Evolutionary conservation across 2,888 invertebrate species (phyloP).

Genomic region (Caenorhabditis plicata): DNA sequence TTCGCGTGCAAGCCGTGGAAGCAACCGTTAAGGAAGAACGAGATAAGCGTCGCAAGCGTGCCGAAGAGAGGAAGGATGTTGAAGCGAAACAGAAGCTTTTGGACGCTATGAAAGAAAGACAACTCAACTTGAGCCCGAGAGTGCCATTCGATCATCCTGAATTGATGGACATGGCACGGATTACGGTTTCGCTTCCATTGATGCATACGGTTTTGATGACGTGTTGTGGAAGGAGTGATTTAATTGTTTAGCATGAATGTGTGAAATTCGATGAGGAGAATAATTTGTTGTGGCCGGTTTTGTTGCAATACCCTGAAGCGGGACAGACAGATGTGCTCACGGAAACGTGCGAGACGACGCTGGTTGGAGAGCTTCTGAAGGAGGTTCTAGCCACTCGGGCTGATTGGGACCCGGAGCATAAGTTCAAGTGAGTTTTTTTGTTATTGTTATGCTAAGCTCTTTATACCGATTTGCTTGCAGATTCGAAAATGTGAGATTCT

Average conservation of each 20-base stretch:
- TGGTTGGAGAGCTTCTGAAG: conserved; percentile 71
- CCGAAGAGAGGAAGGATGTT: conserved; percentile 65
- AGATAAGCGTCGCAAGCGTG: conserved; percentile 30
- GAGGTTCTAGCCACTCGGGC: conserved; percentile 70
- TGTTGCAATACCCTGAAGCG: conserved; percentile 60
- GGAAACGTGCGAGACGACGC: conserved; percentile 71
- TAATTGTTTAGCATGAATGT: conserved; percentile 38
- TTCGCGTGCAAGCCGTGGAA: conserved; percentile 32
- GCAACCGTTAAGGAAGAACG: conserved; percentile 34
- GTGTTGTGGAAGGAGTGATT: no score
- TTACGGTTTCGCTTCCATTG: conserved; percentile 46
- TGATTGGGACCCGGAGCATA: conserved; percentile 75
- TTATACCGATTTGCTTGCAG: no score
- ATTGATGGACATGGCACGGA: conserved; percentile 46
- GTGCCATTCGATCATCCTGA: conserved; percentile 45
- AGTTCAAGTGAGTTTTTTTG: conserved; percentile 69
- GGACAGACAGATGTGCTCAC: conserved; percentile 82
- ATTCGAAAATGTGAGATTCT: conserved; percentile 51
- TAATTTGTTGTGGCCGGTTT: conserved; percentile 62
- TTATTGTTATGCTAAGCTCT: no score
- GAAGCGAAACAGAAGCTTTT: conserved; percentile 68
- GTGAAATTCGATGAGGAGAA: conserved; percentile 69
- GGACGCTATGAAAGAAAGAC: conserved; percentile 68
- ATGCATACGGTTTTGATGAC: conserved; percentile 46
- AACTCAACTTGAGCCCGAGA: conserved; percentile 62